phyloP scores from a whole-genome alignment of 2,888 invertebrate genomes.

The Philhelius pedissequus region DNA sequence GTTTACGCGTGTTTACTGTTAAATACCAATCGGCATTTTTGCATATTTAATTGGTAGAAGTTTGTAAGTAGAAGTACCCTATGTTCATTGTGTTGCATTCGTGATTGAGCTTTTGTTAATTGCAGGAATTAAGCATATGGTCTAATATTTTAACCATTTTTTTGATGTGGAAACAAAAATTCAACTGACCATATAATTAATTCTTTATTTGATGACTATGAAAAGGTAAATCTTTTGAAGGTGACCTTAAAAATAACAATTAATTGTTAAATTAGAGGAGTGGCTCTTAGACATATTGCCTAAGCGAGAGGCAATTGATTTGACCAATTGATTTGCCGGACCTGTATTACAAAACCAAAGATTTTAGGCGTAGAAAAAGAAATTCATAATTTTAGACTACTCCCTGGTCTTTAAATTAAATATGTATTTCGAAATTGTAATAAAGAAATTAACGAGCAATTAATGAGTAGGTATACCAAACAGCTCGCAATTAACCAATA shows the following conservation, averaged over 20 bases:
- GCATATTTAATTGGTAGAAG: slow-evolving; percentile 31
- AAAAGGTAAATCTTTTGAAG: neutral
- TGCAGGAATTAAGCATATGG: neutral
- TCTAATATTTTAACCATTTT: no score
- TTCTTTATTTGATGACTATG: neutral
- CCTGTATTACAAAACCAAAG: neutral
- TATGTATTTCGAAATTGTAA: neutral
- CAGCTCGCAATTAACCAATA: no score
- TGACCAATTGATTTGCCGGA: neutral
- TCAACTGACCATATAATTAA: neutral
- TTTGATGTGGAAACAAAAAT: neutral
- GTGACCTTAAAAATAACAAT: neutral
- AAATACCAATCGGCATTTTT: slow-evolving; percentile 23
- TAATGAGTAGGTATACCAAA: neutral
- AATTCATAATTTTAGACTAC: neutral
- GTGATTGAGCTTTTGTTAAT: neutral
- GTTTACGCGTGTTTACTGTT: slow-evolving; percentile 15
- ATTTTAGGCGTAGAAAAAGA: neutral
- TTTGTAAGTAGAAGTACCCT: no score
- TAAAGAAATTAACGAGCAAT: neutral
- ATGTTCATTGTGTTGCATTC: neutral
- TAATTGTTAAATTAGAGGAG: neutral
- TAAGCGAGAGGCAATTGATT: neutral
- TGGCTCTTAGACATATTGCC: neutral
- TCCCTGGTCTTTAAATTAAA: neutral